Evolutionary conservation across 2,113 vertebrate genomes (phyloP).

Genomic region (Phalacrocorax brasilianus): DNA sequence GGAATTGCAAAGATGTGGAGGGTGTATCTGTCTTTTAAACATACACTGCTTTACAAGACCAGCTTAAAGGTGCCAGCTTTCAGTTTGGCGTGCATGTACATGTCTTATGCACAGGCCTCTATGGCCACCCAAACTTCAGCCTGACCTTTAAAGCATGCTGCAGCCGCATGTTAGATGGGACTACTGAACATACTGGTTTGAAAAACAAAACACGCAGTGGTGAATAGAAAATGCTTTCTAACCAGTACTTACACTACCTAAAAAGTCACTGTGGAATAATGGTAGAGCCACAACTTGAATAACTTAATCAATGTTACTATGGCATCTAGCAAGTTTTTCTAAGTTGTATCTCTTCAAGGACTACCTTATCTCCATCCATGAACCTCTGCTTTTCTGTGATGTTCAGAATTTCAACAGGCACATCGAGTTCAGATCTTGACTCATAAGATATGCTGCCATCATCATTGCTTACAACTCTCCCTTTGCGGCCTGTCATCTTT

Average conservation of each 20-base stretch:
- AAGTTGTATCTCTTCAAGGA: background rate
- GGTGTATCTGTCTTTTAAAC: background rate
- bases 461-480: conserved; percentile 95
- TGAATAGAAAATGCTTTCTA: background rate
- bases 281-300: background rate
- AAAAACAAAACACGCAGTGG: background rate
- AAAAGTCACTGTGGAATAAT: background rate
- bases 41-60: fast-evolving
- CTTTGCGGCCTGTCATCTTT: conserved; percentile 97
- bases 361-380: conserved; percentile 98
- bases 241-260: background rate
- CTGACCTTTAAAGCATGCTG: background rate
- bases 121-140: background rate
- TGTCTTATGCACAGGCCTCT: background rate
- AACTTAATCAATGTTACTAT: background rate
- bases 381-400: conserved; percentile 98
- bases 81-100: fast-evolving
- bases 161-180: background rate
- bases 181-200: background rate
- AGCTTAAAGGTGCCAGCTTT: background rate
- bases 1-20: background rate
- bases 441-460: conserved; percentile 97
- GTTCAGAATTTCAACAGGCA: conserved; percentile 97
- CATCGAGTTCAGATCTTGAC: conserved; percentile 93
- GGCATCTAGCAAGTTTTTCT: background rate